Percentiles rank a stretch among this genome's conserved stretches.
phyloP scores from a whole-genome alignment of 2,888 invertebrate species.

The Metallyticus violacea region DNA sequence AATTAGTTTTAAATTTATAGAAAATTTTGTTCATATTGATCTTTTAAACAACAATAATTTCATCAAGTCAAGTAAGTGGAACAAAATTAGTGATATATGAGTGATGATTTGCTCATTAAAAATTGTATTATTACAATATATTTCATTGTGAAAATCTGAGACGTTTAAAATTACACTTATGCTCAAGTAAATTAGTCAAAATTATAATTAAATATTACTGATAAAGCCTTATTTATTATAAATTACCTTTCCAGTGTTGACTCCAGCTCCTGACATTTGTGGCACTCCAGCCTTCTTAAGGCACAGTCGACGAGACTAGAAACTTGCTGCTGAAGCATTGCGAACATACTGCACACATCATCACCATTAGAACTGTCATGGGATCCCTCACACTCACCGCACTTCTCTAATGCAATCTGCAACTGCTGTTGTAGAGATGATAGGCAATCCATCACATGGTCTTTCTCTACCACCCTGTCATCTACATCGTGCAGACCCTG shows the following conservation, averaged over 20 bases:
- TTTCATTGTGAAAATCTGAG: too few relatives aligned
- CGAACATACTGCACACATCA: constrained; percentile 57
- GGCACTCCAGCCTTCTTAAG: constrained; percentile 48
- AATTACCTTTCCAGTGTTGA: constrained; percentile 53
- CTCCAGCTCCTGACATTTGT: constrained; percentile 50
- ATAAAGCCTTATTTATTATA: too few relatives aligned
- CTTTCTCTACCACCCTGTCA: not conserved
- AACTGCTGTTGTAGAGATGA: constrained; percentile 4
- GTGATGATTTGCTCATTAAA: too few relatives aligned
- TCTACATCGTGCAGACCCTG: constrained; percentile 47
- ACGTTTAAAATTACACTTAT: too few relatives aligned
- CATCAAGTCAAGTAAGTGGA: too few relatives aligned
- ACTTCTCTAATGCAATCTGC: constrained; percentile 7
- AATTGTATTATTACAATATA: too few relatives aligned
- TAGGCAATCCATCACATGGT: not conserved
- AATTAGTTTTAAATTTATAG: too few relatives aligned
- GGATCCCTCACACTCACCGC: not conserved
- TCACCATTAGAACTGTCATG: constrained; percentile 41
- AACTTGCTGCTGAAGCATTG: constrained; percentile 54
- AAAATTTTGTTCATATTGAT: too few relatives aligned
- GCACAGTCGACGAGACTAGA: constrained; percentile 47
- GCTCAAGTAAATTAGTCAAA: too few relatives aligned
- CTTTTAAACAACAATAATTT: too few relatives aligned
- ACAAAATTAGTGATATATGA: too few relatives aligned
- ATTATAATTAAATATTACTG: too few relatives aligned